Evolutionary conservation across 2,797 vertebrate species (phyloP).

Genomic region (Manis javanica): DNA sequence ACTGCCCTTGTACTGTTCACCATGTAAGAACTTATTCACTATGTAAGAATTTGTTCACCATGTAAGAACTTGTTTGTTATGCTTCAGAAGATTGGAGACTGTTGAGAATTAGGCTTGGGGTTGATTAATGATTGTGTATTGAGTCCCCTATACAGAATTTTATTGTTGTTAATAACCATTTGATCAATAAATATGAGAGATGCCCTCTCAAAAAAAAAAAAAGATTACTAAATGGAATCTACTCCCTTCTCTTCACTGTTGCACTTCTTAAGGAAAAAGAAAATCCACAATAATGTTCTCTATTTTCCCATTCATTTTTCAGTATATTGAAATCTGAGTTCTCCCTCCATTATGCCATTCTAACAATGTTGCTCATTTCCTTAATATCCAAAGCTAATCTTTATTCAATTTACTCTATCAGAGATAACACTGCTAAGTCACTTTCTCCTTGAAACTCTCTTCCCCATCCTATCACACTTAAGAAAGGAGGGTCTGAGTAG

Average conservation of each 20-base stretch:
- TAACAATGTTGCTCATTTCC: conserved; percentile 5
- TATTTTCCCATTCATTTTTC: neutral
- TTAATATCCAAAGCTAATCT: neutral
- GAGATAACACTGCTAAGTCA: neutral
- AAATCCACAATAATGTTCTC: neutral
- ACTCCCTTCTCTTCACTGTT: neutral
- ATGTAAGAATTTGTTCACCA: no score
- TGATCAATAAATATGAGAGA: no score
- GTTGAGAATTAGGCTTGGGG: no score
- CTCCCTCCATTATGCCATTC: neutral
- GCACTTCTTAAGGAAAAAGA: neutral
- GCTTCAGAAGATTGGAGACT: no score
- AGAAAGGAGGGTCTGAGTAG: neutral
- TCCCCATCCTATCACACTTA: neutral
- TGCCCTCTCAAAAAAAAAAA: neutral
- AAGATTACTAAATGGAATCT: neutral
- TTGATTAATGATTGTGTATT: no score
- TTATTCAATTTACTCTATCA: neutral
- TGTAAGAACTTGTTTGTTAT: no score
- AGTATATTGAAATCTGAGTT: neutral
- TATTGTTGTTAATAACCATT: no score
- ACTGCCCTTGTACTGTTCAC: no score
- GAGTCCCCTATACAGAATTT: no score
- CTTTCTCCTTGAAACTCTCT: neutral
- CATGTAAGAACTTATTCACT: no score